Percentiles rank a stretch among this genome's conserved stretches.
phyloP scores from a whole-genome alignment of 2,113 vertebrate genomes.

The Chrysemys picta region DNA sequence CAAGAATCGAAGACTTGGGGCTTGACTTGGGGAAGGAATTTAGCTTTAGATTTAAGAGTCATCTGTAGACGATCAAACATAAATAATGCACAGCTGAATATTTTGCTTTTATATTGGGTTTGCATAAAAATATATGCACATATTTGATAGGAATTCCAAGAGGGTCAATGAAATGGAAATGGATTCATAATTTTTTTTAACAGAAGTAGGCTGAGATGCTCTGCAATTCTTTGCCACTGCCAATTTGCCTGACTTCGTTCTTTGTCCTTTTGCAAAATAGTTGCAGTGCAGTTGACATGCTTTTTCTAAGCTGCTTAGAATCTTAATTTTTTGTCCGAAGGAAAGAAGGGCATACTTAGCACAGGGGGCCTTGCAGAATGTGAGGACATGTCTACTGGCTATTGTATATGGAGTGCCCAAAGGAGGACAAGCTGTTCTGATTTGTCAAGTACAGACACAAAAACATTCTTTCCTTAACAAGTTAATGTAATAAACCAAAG shows the following conservation, averaged over 20 bases:
- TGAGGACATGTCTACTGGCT: background rate
- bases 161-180: background rate
- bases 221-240: background rate
- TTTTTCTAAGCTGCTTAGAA: background rate
- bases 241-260: constrained; percentile 17
- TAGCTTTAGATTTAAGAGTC: background rate
- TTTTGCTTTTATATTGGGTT: background rate
- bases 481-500: background rate
- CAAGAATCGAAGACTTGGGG: background rate
- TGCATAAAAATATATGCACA: background rate
- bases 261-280: background rate
- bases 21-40: background rate
- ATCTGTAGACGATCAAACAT: background rate
- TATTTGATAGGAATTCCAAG: background rate
- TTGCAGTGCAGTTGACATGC: background rate
- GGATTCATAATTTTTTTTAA: background rate
- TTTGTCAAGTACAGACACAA: background rate
- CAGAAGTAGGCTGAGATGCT: constrained; percentile 1
- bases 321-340: background rate
- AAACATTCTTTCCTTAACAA: background rate
- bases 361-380: background rate
- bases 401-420: background rate
- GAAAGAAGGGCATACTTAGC: background rate
- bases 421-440: background rate
- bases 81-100: background rate